Conservation (phyloP, 2,113 vertebrate genomes). For the Anoura caudifer region DNA sequence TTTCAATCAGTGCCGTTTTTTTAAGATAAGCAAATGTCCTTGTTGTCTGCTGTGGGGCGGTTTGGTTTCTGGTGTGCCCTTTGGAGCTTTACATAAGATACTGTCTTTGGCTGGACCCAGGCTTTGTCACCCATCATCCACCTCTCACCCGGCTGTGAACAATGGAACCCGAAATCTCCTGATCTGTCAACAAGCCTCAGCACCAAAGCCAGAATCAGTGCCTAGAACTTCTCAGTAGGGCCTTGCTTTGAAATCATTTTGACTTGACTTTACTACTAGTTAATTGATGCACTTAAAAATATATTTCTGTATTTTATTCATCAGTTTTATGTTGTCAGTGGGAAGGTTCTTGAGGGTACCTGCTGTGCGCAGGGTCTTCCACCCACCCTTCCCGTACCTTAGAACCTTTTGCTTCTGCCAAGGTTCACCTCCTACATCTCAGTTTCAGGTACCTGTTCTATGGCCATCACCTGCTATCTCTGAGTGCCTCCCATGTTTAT, state of each 20-base stretch:
- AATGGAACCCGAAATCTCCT: not conserved
- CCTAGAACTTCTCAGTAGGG: not conserved
- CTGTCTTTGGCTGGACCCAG: not conserved
- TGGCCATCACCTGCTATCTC: not conserved
- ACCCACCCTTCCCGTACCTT: not conserved
- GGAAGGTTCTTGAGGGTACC: not conserved
- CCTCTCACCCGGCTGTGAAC: not conserved
- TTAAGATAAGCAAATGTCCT: conserved; percentile 24
- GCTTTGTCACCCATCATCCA: not conserved
- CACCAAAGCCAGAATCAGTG: not conserved
- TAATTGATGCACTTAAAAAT: not conserved
- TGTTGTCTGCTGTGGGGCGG: not conserved
- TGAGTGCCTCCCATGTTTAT: not conserved
- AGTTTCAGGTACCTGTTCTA: not conserved
- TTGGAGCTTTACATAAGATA: not conserved
- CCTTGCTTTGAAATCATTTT: not conserved
- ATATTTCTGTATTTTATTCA: not conserved
- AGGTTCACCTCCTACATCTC: not conserved
- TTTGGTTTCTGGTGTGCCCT: not conserved
- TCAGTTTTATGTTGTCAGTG: not conserved
- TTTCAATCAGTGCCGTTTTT: not conserved
- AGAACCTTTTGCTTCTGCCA: not conserved
- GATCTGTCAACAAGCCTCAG: not conserved
- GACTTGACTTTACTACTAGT: not conserved
- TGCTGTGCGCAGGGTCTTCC: not conserved